Conservation (phyloP, 2,113 vertebrate species). For the Zosterops hypoxanthus region DNA sequence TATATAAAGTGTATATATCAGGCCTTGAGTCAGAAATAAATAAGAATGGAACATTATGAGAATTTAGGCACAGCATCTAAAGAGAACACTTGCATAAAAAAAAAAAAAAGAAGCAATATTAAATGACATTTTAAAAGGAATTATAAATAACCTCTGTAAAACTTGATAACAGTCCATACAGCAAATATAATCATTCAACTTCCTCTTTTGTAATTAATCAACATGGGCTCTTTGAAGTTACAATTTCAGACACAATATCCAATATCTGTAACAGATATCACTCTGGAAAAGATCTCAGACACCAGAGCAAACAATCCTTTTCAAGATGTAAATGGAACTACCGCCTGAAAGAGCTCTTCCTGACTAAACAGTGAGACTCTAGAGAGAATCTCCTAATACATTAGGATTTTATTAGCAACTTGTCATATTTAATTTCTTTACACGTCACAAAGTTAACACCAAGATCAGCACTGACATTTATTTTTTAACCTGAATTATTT, state of each 20-base stretch:
- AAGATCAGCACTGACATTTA: neutral
- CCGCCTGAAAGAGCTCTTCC: neutral
- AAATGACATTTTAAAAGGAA: neutral
- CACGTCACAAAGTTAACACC: neutral
- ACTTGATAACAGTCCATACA: neutral
- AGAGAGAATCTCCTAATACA: neutral
- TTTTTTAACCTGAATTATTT: neutral
- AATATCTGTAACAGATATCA: neutral
- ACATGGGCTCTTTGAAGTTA: neutral
- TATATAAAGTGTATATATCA: slow-evolving; percentile 88
- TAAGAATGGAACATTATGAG: neutral
- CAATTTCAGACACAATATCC: neutral
- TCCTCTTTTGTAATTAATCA: neutral
- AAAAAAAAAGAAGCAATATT: neutral
- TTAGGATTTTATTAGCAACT: neutral
- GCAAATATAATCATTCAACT: neutral
- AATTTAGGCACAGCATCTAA: neutral
- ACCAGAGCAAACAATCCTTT: neutral
- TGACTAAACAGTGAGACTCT: neutral
- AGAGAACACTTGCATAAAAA: neutral
- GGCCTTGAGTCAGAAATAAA: slow-evolving; percentile 77
- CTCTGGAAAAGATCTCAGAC: neutral
- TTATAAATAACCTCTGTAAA: neutral
- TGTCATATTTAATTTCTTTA: neutral
- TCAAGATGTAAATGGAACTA: neutral